Percentiles rank a stretch among this genome's conserved stretches.
Conservation (phyloP, 1,140 invertebrate species). For the Latrodectus geometricus region DNA sequence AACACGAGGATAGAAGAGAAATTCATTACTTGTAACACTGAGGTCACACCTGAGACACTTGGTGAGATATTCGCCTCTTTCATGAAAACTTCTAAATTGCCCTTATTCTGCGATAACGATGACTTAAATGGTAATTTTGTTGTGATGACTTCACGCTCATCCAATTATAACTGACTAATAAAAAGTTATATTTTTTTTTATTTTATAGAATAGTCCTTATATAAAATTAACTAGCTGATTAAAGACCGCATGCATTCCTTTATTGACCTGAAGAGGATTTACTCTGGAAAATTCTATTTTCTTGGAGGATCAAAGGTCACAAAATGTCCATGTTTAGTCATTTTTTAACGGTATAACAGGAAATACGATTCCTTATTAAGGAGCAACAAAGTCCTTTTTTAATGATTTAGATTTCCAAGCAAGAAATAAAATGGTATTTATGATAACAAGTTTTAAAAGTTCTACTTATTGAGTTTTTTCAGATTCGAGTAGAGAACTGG, state of each 20-base stretch:
- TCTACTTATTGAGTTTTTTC: no score
- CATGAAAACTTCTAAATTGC: slow-evolving; percentile 37
- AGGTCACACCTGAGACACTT: slow-evolving; percentile 32
- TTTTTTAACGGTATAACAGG: not conserved
- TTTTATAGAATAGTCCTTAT: slow-evolving; percentile 47
- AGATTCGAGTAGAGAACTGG: no score
- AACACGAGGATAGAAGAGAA: slow-evolving; percentile 15
- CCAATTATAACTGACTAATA: slow-evolving; percentile 52
- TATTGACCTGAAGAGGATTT: slow-evolving; percentile 2
- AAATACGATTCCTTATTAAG: not conserved
- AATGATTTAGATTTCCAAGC: no score
- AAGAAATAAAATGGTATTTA: no score
- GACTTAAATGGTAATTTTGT: not conserved
- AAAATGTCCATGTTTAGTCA: not conserved
- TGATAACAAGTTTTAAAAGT: no score
- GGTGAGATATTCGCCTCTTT: not conserved
- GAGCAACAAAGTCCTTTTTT: no score
- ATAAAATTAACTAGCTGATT: slow-evolving; percentile 33
- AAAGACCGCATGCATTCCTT: not conserved
- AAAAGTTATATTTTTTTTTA: no score
- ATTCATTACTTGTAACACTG: slow-evolving; percentile 4
- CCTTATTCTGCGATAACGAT: slow-evolving; percentile 31
- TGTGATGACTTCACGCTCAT: slow-evolving; percentile 38
- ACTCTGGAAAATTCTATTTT: not conserved
- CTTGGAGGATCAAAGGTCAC: not conserved